Base-by-base conservation (phyloP, 1,140 invertebrate species). In the Aphidius gifuensis region DNA sequence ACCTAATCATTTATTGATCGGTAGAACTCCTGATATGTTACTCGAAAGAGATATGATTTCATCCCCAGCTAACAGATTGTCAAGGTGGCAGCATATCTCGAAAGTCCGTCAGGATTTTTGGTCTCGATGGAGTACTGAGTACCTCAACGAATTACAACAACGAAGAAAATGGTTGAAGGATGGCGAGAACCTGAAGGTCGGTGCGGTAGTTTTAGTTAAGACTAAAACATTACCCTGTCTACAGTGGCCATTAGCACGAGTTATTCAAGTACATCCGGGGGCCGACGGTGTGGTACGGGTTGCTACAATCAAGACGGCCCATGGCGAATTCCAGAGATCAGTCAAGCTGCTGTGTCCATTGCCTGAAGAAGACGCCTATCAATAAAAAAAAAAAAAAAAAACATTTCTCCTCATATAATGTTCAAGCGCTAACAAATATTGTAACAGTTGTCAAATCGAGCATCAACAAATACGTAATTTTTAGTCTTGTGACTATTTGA, bases 1-100 rank as follows among this genome's bases (percentile, higher is more conserved):
- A 16, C 58, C 47, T 5, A 47, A 9, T 4, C 58, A 60, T 40
- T 58, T 58, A 21, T 5, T 60, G 2, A 42, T 60, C 23, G 58
- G 58, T 9, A 5, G 3, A 32, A 1, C 58, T 2, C 47, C 5
- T 3, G 39, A 7, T 5, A 16, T 46, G 38, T 8, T 56, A 0
- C 54, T 38, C 9, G 54, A 56, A 16, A 8, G 32, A 42, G 39
- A 11, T 4, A 5, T 56, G 39, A 8, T 9, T 9, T 40, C 32
- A 11, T 7, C 9, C n/a, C 47, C n/a, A 9, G n/a, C 21, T 7
- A 42, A 39, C 6, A 40, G 54, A 43, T 43, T 56, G 9, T 57
- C 55, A 5, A 16, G 5, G 5, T 57, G 55, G 55, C 39, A 57
- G 21, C 44, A 43, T 23, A 21, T 57, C 3, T 11, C 21, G 9